Evolutionary conservation across 2,888 invertebrate species (phyloP).

Genomic region (Kryphioiulus occultus): DNA sequence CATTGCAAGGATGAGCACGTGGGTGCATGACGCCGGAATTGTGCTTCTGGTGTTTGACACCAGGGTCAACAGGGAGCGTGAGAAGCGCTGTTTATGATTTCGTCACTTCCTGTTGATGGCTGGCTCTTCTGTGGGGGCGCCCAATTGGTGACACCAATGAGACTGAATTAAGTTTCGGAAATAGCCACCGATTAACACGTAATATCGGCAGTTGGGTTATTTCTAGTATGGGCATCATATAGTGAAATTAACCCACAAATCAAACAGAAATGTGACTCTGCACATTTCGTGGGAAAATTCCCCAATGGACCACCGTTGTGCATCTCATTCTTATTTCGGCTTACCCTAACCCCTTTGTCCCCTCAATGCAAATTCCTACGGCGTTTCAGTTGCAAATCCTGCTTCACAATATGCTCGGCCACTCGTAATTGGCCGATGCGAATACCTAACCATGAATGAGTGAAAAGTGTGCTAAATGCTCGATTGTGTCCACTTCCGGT

Average conservation of each 20-base stretch:
- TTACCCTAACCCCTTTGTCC: neutral
- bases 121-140: neutral
- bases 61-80: neutral
- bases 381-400: neutral
- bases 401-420: neutral
- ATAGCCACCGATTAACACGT: no score
- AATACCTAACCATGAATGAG: constrained; percentile 6
- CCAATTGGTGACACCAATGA: neutral
- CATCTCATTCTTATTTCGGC: neutral
- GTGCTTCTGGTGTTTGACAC: constrained; percentile 2
- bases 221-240: neutral
- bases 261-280: neutral
- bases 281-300: constrained; percentile 13
- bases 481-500: constrained; percentile 36
- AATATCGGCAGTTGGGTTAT: neutral
- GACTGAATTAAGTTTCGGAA: neutral
- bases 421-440: neutral
- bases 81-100: neutral
- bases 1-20: no score
- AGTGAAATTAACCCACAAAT: neutral
- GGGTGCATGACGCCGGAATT: neutral
- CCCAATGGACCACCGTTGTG: neutral
- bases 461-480: constrained; percentile 32
- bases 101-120: neutral
- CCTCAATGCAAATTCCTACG: neutral